Percentiles rank a stretch among this genome's conserved stretches.
phyloP scores from a whole-genome alignment of 2,113 vertebrate genomes.

The Nibea albiflora region DNA sequence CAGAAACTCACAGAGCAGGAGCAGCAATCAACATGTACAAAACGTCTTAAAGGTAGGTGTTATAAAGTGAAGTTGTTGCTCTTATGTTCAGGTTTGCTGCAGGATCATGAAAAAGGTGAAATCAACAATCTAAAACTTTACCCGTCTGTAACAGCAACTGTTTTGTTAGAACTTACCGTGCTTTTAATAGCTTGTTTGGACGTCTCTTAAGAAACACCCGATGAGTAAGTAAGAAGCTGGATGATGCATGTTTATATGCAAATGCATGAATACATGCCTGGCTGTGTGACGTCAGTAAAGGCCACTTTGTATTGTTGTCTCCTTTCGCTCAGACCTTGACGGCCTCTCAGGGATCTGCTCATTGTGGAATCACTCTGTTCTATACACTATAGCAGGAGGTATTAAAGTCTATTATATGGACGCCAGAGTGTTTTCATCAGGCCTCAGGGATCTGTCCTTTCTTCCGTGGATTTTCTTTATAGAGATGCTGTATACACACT shows the following conservation, averaged over 20 bases:
- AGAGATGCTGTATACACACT: slow-evolving; percentile 1
- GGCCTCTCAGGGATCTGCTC: not conserved
- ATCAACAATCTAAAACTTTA: not conserved
- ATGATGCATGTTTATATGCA: slow-evolving; percentile 31
- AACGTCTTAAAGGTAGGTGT: slow-evolving; percentile 74
- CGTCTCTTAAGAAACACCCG: slow-evolving; percentile 6
- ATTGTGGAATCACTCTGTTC: not conserved
- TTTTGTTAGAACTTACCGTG: not conserved
- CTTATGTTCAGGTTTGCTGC: slow-evolving; percentile 17
- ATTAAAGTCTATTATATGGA: slow-evolving; percentile 19
- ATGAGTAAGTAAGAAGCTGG: slow-evolving; percentile 33
- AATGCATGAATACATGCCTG: slow-evolving; percentile 2
- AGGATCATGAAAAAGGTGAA: not conserved
- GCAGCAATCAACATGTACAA: slow-evolving; percentile 53
- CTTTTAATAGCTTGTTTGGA: slow-evolving; percentile 7
- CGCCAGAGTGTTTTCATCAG: slow-evolving; percentile 27
- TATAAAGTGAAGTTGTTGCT: slow-evolving; percentile 26
- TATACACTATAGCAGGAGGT: not conserved
- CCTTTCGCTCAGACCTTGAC: not conserved
- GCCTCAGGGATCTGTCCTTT: slow-evolving; percentile 33
- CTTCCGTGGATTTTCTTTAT: slow-evolving; percentile 20
- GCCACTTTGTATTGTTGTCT: not conserved
- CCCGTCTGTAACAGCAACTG: not conserved
- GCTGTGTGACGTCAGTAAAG: slow-evolving; percentile 20
- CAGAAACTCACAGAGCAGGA: slow-evolving; percentile 35